phyloP scores from a whole-genome alignment of 2,888 invertebrate species.

The Melanostoma mellinum region DNA sequence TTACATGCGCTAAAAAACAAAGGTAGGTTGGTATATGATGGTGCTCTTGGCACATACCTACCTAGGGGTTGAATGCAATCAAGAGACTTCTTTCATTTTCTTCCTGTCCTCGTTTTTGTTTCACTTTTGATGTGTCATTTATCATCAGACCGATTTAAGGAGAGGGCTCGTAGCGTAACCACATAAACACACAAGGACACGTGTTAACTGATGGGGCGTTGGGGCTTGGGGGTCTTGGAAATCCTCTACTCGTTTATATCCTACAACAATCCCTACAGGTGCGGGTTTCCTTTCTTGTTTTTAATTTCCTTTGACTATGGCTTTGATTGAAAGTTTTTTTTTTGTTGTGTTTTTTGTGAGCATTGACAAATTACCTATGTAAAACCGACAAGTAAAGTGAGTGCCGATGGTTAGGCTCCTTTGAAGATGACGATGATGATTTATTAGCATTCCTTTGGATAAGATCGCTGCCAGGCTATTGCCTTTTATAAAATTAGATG shows the following conservation, averaged over 20 bases:
- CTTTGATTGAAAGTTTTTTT: constrained; percentile 65
- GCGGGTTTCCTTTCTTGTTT: constrained; percentile 12
- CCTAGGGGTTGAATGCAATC: constrained; percentile 70
- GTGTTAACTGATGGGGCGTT: constrained; percentile 23
- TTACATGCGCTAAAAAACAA: constrained; percentile 37
- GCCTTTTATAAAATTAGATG: too few species aligned
- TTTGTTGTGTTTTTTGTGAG: neutral
- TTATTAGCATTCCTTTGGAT: constrained; percentile 63
- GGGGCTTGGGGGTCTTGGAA: constrained; percentile 11
- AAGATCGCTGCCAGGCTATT: constrained; percentile 3
- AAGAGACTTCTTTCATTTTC: constrained; percentile 51
- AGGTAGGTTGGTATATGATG: constrained; percentile 4
- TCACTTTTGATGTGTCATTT: constrained; percentile 53
- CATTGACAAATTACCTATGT: constrained; percentile 63
- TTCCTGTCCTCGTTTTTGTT: constrained; percentile 44
- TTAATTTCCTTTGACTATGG: constrained; percentile 57
- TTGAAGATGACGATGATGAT: constrained; percentile 63
- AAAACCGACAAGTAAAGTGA: constrained; percentile 28
- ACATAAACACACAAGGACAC: constrained; percentile 40
- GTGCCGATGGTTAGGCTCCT: constrained; percentile 26
- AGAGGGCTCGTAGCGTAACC: constrained; percentile 28
- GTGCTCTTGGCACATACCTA: constrained; percentile 40
- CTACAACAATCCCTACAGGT: neutral
- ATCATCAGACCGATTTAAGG: constrained; percentile 54
- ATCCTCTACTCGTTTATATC: constrained; percentile 11